Conservation (phyloP, 2,797 vertebrate species). For the Lemur catta region DNA sequence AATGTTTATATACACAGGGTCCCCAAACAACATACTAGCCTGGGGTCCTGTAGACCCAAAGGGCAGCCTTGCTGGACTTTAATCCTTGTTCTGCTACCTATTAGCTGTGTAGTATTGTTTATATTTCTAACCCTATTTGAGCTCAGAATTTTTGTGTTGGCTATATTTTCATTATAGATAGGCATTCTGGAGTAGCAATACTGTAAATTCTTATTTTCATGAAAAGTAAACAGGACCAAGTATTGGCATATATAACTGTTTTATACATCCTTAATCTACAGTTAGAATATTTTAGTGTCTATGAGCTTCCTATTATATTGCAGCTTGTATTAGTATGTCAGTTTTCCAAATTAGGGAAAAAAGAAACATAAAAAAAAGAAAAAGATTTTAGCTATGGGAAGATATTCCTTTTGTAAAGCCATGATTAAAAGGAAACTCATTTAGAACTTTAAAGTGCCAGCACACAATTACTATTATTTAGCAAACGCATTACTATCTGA, state of each 20-base stretch:
- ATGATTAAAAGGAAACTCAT: neutral
- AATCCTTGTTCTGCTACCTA: neutral
- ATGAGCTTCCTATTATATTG: neutral
- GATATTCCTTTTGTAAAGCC: neutral
- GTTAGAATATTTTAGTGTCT: neutral
- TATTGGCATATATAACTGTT: neutral
- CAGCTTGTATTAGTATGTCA: neutral
- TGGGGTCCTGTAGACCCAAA: fast-evolving
- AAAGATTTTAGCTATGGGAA: neutral
- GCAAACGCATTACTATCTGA: neutral
- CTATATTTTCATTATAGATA: neutral
- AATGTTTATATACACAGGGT: neutral
- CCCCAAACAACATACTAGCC: neutral
- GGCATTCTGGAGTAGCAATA: neutral
- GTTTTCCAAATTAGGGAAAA: neutral
- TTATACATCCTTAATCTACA: neutral
- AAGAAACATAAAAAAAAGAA: neutral
- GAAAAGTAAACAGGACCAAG: neutral
- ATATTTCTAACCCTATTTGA: neutral
- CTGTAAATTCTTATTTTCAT: neutral
- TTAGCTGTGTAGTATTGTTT: neutral
- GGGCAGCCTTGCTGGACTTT: neutral
- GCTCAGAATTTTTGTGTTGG: neutral
- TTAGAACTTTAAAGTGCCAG: neutral
- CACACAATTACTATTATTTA: neutral